Evolutionary conservation across 2,888 invertebrate species (phyloP), one percentile per base, ranked within the genome.

Genomic region (Hetaerina titia): DNA sequence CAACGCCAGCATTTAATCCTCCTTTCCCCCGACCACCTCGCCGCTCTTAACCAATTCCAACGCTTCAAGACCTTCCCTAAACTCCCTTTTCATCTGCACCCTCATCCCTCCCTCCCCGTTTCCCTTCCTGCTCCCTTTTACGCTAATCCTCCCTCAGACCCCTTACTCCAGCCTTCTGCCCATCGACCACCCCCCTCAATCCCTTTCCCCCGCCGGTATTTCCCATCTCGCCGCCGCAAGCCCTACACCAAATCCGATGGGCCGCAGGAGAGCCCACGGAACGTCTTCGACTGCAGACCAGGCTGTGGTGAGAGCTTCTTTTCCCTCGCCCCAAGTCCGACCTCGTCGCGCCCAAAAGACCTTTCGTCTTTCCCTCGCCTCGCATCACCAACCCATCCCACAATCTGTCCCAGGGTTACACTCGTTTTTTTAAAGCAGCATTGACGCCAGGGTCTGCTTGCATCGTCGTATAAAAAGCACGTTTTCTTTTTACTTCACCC

Each of bases 261-360:
- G 56, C 92, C 92, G 69, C 92, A 92, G 92, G 69, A 92, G n/a
- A 92, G 92, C 92, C 92, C 92, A 92, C 92, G 45, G 57, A 69
- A 69, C 69, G 45, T 92, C 92, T 69, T 69, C 69, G 92, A 69
- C 92, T 92, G 92, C 92, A 92, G 92, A 64, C 92, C 92, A 92
- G 92, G 45, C 74, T 92, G 92, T 57, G 92, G 92, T 45, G 69
- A 92, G 69, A 31, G 19, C 64, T 64, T 90, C 64, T 90, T 90
- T 64, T n/a, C n/a, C 69, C 69, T 22, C 69, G 8, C 69, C 19
- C 69, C 69, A 17, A 45, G 92, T 74, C 69, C 92, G 64, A 25
- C 31, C 31, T 60, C 90, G 58, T 69, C 69, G 64, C 45, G 5
- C 31, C 90, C 89, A 57, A 22, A 22, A 57, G 89, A 57, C 89